Percentiles rank a stretch among this genome's conserved stretches.
Conservation (phyloP, 2,113 vertebrate species). For the Ctenodactylus gundi region DNA sequence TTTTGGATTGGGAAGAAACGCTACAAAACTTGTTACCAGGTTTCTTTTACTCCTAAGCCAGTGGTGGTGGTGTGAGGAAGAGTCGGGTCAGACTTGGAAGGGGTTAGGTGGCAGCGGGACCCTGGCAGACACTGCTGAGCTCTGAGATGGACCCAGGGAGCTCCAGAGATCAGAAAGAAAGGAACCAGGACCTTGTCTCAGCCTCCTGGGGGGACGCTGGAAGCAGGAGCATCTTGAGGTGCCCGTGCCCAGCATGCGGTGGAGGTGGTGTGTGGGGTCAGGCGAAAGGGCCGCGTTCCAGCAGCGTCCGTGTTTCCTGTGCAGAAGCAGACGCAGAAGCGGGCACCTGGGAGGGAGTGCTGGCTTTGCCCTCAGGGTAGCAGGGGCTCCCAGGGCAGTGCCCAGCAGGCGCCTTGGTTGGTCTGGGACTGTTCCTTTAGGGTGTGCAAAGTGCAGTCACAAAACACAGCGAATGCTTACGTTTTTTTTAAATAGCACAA, state of each 20-base stretch:
- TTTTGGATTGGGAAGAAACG: neutral
- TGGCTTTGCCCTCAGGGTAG: too few species aligned
- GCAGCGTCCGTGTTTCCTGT: fast-evolving
- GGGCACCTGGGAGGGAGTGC: neutral
- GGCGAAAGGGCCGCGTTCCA: neutral
- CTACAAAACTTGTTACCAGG: neutral
- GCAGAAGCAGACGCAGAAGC: neutral
- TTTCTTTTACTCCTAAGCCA: neutral
- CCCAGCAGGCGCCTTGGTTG: neutral
- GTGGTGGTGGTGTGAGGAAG: neutral
- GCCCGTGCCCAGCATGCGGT: neutral
- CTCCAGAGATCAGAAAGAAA: too few species aligned
- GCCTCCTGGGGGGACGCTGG: too few species aligned
- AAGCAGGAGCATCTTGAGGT: too few species aligned
- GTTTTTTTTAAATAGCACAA: too few species aligned
- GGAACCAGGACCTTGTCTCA: neutral
- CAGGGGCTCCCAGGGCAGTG: neutral
- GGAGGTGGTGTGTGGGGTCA: fast-evolving
- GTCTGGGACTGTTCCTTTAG: neutral
- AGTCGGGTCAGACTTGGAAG: neutral
- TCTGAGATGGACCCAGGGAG: neutral
- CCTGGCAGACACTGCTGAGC: neutral
- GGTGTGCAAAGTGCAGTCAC: too few species aligned
- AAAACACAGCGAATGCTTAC: too few species aligned
- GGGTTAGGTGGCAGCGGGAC: neutral